Evolutionary conservation across 1,140 invertebrate genomes (phyloP), one percentile per base, ranked within the genome.

Genomic region (Drosophila willistoni): DNA sequence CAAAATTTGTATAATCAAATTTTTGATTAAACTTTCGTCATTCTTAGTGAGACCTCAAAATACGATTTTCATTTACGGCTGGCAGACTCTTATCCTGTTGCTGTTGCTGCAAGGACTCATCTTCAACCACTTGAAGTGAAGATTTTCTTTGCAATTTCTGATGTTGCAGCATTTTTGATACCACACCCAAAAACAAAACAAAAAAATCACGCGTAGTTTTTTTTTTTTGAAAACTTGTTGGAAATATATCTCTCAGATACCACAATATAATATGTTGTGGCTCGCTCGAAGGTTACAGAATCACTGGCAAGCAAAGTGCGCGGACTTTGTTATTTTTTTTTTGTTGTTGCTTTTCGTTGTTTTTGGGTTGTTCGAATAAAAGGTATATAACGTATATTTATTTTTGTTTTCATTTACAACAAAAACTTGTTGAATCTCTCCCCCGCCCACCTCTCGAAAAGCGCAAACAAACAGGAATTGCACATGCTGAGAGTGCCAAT

Each of bases 391-490:
- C 62, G 77, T 70, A 70, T 72, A 73, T 79, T 56, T 82, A 67
- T 70, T 81, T 78, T 67, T 80, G 70, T 86, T 78, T 86, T 81
- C 78, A 78, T 85, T 86, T 86, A 85, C 82, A 85, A 73, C 65
- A 73, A 65, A 68, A 81, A 14, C 62, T 51, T 51, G 44, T 51
- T 51, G 44, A 51, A 51, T 22, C 44, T 47, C 44, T 14, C n/a
- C 42, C 3, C 13, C 42, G 6, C 44, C 44, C 44, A 7, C 12
- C 44, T 17, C 17, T 14, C 44, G 6, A 47, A n/a, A 64, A 67
- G 66, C 61, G 39, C 76, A 78, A 81, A 86, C 82, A 86, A 84
- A 86, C 82, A 79, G 82, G 78, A 81, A 86, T 81, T 86, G 75
- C 75, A 85, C 71, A 72, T 68, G 67, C 71, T 68, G 51, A 57